These are phyloP conservation scores for Thunnus albacares DNA, from an alignment of 2,797 vertebrate genomes.

Conservation along the genomic window DNA sequence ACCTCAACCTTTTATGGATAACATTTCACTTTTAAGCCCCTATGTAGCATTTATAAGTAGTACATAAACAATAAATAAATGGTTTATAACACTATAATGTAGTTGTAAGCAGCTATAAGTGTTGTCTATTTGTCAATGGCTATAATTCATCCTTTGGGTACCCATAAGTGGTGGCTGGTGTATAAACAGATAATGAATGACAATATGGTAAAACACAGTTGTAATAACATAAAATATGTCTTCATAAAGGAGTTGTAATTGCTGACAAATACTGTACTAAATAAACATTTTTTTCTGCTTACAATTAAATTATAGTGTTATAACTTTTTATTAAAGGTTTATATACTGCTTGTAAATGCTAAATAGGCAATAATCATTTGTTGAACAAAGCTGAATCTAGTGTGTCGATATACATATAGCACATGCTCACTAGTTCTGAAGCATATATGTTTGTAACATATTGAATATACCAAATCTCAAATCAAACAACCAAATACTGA, in stretches of 20 bases:
- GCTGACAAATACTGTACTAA: too few species aligned
- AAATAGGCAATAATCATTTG: background rate
- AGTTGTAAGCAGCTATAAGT: too few species aligned
- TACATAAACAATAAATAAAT: background rate
- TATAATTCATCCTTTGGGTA: too few species aligned
- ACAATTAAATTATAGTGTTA: too few species aligned
- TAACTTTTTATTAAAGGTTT: background rate
- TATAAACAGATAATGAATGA: too few species aligned
- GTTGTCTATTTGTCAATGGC: background rate
- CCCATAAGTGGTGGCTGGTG: too few species aligned
- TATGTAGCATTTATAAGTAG: background rate
- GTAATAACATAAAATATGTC: too few species aligned
- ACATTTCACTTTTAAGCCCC: too few species aligned
- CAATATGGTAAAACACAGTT: too few species aligned
- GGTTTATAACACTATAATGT: background rate
- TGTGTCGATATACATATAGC: background rate
- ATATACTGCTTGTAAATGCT: background rate
- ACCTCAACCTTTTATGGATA: too few species aligned
- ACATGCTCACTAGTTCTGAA: background rate
- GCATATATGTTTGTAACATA: background rate
- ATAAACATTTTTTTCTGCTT: too few species aligned
- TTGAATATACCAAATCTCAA: background rate
- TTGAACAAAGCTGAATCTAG: background rate
- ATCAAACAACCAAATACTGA: background rate
- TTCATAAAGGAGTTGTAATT: too few species aligned